Evolutionary conservation across 2,888 invertebrate genomes (phyloP).

Genomic region (Tipula helvola): DNA sequence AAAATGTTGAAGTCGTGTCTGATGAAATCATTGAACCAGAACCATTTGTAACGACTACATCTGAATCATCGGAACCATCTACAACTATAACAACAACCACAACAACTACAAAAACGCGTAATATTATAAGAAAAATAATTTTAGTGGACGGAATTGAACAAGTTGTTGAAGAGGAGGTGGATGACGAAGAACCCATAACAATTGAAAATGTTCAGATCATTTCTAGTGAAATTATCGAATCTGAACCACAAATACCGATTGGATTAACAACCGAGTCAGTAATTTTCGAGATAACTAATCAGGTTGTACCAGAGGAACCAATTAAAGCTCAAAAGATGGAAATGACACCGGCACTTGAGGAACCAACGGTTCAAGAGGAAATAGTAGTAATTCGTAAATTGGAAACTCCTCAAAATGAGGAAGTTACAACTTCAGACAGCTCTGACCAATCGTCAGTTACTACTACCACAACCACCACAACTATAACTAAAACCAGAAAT

Average conservation of each 20-base stretch:
- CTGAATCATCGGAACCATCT: slow-evolving; percentile 8
- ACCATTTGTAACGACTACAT: not conserved
- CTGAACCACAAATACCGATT: not conserved
- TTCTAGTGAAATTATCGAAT: not conserved
- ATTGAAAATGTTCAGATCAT: not conserved
- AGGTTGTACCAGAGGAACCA: too few species aligned
- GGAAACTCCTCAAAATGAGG: not conserved
- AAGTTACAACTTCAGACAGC: not conserved
- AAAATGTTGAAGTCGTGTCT: not conserved
- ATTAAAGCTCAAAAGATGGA: too few species aligned
- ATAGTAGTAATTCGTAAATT: not conserved
- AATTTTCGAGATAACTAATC: not conserved
- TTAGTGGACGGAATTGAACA: slow-evolving; percentile 76
- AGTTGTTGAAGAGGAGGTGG: slow-evolving; percentile 68
- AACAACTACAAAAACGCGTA: slow-evolving; percentile 56
- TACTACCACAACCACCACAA: slow-evolving; percentile 32
- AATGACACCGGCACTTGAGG: slow-evolving; percentile 10
- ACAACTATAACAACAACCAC: slow-evolving; percentile 38
- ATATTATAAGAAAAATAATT: slow-evolving; percentile 62
- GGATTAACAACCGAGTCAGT: not conserved
- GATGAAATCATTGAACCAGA: not conserved
- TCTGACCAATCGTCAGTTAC: not conserved
- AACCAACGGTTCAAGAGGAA: slow-evolving; percentile 12
- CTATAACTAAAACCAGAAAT: slow-evolving; percentile 58
- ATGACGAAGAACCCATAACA: slow-evolving; percentile 33